Conservation (phyloP, 2,888 invertebrate genomes). For the Malthinus flaveolus region DNA sequence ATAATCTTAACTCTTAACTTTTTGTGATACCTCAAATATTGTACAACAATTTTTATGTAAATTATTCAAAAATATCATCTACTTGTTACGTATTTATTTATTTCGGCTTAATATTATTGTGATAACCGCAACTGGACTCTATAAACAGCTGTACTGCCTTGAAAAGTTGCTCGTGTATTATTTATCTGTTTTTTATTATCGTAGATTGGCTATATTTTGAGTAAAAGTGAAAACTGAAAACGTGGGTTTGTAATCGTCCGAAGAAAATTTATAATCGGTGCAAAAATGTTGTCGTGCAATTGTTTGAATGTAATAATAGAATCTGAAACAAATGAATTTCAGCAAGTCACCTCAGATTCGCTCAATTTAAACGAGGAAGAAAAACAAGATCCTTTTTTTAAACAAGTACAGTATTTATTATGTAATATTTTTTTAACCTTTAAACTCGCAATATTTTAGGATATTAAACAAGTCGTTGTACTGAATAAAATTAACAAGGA, state of each 20-base stretch:
- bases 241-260: conserved; percentile 2
- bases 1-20: too few relatives aligned
- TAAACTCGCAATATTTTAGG: conserved; percentile 49
- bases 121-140: conserved; percentile 19
- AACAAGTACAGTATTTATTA: conserved; percentile 54
- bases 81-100: too few relatives aligned
- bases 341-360: conserved; percentile 60
- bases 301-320: conserved; percentile 74
- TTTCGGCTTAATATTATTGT: background rate
- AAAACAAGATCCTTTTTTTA: conserved; percentile 68
- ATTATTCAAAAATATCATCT: too few relatives aligned
- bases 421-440: conserved; percentile 3
- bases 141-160: conserved; percentile 29
- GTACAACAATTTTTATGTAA: too few relatives aligned
- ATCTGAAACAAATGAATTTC: conserved; percentile 61
- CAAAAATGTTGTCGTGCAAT: conserved; percentile 69
- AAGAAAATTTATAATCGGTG: background rate
- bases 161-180: conserved; percentile 20
- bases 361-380: conserved; percentile 62
- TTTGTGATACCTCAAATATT: too few relatives aligned
- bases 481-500: conserved; percentile 59
- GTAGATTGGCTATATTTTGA: conserved; percentile 10
- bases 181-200: conserved; percentile 23
- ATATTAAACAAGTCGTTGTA: conserved; percentile 58
- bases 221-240: conserved; percentile 11